Evolutionary conservation across 2,113 vertebrate genomes (phyloP), one percentile per base, ranked within the genome.

Genomic region (Picathartes gymnocephalus): DNA sequence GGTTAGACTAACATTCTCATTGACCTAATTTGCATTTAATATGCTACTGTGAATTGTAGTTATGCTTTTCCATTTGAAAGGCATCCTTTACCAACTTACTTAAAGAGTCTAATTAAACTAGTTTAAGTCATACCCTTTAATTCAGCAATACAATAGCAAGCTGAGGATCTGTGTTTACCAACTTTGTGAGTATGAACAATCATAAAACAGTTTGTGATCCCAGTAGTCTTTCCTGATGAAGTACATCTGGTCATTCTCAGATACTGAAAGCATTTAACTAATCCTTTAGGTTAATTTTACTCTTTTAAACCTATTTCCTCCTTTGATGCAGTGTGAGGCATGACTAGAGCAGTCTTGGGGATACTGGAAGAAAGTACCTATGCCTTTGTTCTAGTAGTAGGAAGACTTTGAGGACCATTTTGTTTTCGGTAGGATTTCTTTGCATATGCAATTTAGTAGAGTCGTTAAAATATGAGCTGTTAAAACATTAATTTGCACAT

Each of bases 11-110:
- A 90, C 71, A 93, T 97, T 96, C 89, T 97, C 93, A 92, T 95
- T 96, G 89, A 90, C 94, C 85, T 95, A 86, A 96, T 95, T 94
- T 95, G 91, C 92, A 96, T 96, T 93, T 86, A 95, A 93, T 93
- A 24, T 94, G 85, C 87, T 93, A 22, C 80, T 93, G 61, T 96
- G 89, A 93, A 96, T 95, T 91, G 65, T 79, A 96, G 76, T 92
- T 95, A 92, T 56, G 86, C 94, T 97, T 92, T 87, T 92, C 35
- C 53, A 65, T 90, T 94, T 91, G 72, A 96, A 94, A 93, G 58
- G 50, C 68, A 39, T 64, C 89, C 81, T 94, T 86, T 97, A 82
- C 95, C 90, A 94, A 51, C 81, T 61, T 94, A 79, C 58, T 92
- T 96, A 65, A 85, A 86, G 47, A 88, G 48, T 53, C 35, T 37